Percentiles rank a stretch among this genome's conserved stretches.
Evolutionary conservation across 2,888 invertebrate genomes (phyloP).

Genomic region (Oligia latruncula): DNA sequence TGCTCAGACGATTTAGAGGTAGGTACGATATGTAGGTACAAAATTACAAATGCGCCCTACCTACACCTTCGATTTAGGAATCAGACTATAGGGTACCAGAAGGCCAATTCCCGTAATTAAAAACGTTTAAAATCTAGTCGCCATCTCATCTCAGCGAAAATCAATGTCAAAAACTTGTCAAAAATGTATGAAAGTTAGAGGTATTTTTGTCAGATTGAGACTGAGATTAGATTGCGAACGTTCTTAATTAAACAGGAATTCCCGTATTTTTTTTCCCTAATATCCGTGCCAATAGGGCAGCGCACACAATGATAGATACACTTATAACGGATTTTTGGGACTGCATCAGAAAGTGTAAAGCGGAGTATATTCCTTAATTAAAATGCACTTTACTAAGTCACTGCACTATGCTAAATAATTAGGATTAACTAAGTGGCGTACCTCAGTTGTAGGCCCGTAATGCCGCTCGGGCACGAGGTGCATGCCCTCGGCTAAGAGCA

Average conservation of each 20-base stretch:
- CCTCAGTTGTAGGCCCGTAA: conserved; percentile 69
- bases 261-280: no score
- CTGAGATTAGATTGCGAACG: not conserved
- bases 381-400: conserved; percentile 11
- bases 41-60: not conserved
- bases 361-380: not conserved
- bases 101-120: not conserved
- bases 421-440: conserved; percentile 52
- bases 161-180: no score
- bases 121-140: not conserved
- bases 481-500: conserved; percentile 74
- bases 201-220: no score
- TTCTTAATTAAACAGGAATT: not conserved
- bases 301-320: not conserved
- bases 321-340: not conserved
- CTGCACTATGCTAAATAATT: conserved; percentile 8
- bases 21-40: not conserved
- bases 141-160: not conserved
- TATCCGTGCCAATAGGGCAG: not conserved
- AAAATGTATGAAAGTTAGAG: no score
- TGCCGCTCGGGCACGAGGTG: conserved; percentile 71
- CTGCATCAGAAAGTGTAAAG: not conserved
- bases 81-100: no score
- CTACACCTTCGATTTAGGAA: not conserved
- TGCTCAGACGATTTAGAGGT: no score